A percentile compares a stretch with the other conserved stretches of the same genome.
These are phyloP conservation scores for Rhagologus leucostigma DNA, from an alignment of 2,113 vertebrate genomes.

Conservation along the genomic window DNA sequence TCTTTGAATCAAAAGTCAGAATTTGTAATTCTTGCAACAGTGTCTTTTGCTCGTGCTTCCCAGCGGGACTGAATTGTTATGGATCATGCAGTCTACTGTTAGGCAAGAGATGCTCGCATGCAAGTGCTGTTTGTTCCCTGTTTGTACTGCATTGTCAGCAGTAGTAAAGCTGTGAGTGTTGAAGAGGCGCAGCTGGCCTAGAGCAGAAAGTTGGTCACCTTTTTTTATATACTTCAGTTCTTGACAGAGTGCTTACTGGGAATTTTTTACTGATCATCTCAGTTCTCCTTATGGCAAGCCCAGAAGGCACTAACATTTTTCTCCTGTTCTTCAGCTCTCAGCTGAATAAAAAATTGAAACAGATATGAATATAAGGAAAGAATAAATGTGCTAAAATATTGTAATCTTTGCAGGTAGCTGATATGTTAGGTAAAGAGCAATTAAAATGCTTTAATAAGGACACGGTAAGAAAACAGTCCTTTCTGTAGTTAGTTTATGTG, in stretches of 20 bases:
- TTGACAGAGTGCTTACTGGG: background rate
- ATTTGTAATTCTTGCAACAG: background rate
- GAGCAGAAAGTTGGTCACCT: background rate
- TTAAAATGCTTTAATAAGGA: background rate
- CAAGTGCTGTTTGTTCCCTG: background rate
- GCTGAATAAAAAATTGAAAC: background rate
- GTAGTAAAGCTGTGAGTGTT: background rate
- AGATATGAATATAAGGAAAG: background rate
- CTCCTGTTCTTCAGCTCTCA: background rate
- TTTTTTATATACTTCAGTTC: background rate
- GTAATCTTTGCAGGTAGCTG: background rate
- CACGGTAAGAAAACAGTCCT: background rate
- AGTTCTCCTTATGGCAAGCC: background rate
- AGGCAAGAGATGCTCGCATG: background rate
- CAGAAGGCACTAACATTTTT: background rate
- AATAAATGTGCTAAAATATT: background rate
- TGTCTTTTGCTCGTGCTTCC: background rate
- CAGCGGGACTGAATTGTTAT: constrained; percentile 21
- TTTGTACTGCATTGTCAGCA: background rate
- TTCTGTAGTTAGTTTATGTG: background rate
- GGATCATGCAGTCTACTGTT: background rate
- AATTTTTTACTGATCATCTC: background rate
- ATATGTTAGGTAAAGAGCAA: background rate
- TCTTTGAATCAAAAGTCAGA: background rate
- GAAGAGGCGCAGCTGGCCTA: background rate